A percentile compares a stretch with the other conserved stretches of the same genome.
These are phyloP conservation scores for Cariama cristata DNA, from an alignment of 2,113 vertebrate genomes.

Conservation along the genomic window DNA sequence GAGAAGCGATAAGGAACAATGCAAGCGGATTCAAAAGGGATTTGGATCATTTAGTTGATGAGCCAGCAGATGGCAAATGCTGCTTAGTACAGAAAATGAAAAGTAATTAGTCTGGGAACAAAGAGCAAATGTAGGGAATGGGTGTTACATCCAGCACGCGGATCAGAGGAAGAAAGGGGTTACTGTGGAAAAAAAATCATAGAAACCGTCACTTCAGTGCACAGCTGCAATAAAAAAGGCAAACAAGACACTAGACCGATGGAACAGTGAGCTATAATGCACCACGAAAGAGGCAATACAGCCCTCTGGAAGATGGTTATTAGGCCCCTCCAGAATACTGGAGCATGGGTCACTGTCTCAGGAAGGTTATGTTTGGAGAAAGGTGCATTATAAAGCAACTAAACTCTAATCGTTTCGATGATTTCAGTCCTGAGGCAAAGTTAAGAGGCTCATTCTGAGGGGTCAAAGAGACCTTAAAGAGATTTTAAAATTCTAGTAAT, in stretches of 20 bases:
- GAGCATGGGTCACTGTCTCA: slow-evolving; percentile 46
- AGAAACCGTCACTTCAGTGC: slow-evolving; percentile 39
- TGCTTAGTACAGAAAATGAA: slow-evolving; percentile 41
- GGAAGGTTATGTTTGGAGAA: slow-evolving; percentile 50
- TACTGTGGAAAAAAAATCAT: slow-evolving; percentile 4
- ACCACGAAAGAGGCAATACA: not conserved
- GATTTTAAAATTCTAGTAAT: not conserved
- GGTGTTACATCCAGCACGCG: not conserved
- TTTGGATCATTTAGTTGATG: slow-evolving; percentile 57
- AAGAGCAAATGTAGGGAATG: slow-evolving; percentile 39
- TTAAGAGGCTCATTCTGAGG: slow-evolving; percentile 14
- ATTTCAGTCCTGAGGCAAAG: slow-evolving; percentile 9
- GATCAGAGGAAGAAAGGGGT: slow-evolving; percentile 2
- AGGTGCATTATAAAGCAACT: slow-evolving; percentile 16
- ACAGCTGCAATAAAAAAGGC: slow-evolving; percentile 67
- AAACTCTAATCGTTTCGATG: not conserved
- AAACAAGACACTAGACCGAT: slow-evolving; percentile 34
- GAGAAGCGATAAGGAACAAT: not conserved
- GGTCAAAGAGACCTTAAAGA: not conserved
- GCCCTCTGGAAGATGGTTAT: slow-evolving; percentile 38
- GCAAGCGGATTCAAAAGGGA: slow-evolving; percentile 19
- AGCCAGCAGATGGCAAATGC: slow-evolving; percentile 59
- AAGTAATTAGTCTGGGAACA: slow-evolving; percentile 54
- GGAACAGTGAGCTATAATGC: slow-evolving; percentile 36
- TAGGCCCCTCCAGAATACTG: slow-evolving; percentile 3